These are phyloP conservation scores for Platypus cylindrus DNA, from an alignment of 2,888 invertebrate species.

Conservation along the genomic window DNA sequence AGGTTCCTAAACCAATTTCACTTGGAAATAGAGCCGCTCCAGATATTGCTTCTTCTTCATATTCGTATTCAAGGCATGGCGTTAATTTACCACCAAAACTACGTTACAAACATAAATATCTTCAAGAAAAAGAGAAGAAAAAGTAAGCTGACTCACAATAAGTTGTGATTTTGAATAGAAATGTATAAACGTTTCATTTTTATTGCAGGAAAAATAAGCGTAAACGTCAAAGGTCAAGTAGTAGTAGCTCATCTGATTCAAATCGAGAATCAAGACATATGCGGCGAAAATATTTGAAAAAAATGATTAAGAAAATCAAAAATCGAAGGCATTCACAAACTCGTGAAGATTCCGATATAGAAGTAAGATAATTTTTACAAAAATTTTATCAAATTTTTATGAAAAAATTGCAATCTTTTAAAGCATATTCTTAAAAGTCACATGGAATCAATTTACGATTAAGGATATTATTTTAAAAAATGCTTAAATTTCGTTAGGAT, in stretches of 20 bases:
- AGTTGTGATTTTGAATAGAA: background rate
- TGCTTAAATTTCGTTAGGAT: too few species aligned
- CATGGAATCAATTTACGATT: too few species aligned
- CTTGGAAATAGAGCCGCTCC: background rate
- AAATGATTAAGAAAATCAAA: conserved; percentile 9
- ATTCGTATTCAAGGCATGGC: conserved; percentile 4
- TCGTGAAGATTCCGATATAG: conserved; percentile 1
- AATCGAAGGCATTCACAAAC: conserved; percentile 4
- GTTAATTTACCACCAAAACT: conserved; percentile 14
- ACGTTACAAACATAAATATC: conserved; percentile 10
- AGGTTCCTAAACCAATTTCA: conserved; percentile 11
- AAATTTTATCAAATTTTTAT: too few species aligned
- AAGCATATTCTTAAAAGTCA: too few species aligned
- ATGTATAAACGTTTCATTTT: conserved; percentile 1
- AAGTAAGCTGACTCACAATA: conserved; percentile 4
- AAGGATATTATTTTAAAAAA: too few species aligned
- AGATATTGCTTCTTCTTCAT: conserved; percentile 1
- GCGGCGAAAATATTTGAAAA: conserved; percentile 11
- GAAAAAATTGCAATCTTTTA: too few species aligned
- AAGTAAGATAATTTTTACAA: conserved; percentile 3
- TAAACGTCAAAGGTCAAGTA: conserved; percentile 5
- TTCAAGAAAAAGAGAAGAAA: conserved; percentile 8
- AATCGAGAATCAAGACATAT: conserved; percentile 10
- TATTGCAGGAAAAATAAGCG: conserved; percentile 9
- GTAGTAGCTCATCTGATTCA: conserved; percentile 6